phyloP scores from a whole-genome alignment of 2,888 invertebrate species.

The Boloria selene region DNA sequence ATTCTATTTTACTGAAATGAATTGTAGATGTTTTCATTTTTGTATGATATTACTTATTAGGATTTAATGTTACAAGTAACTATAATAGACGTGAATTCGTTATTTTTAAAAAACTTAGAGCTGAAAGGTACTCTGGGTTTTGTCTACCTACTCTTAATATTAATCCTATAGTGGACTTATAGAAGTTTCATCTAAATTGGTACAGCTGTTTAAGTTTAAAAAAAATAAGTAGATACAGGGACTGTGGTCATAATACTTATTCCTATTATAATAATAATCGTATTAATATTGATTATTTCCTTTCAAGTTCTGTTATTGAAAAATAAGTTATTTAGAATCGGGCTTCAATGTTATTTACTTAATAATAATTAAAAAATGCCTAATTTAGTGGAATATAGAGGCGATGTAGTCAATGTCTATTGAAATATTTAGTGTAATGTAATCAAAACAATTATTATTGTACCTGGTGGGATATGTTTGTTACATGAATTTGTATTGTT shows the following conservation, averaged over 20 bases:
- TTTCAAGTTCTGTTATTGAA: too few relatives aligned
- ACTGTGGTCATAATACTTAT: not conserved
- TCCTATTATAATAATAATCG: too few relatives aligned
- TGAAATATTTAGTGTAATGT: slow-evolving; percentile 42
- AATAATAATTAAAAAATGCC: slow-evolving; percentile 25
- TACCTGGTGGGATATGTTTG: slow-evolving; percentile 61
- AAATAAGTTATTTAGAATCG: slow-evolving; percentile 6
- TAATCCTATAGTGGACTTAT: too few relatives aligned
- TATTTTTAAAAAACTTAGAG: too few relatives aligned
- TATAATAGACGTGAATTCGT: too few relatives aligned
- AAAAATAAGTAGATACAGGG: not conserved
- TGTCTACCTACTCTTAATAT: too few relatives aligned
- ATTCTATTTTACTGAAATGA: slow-evolving; percentile 1
- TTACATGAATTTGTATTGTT: slow-evolving; percentile 66
- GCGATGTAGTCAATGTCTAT: slow-evolving; percentile 41
- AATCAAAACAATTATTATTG: slow-evolving; percentile 54
- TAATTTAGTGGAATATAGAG: slow-evolving; percentile 34
- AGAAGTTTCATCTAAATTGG: too few relatives aligned
- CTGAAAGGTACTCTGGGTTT: too few relatives aligned
- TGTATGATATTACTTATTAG: too few relatives aligned
- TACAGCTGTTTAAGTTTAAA: too few relatives aligned
- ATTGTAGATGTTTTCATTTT: not conserved
- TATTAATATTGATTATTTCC: too few relatives aligned
- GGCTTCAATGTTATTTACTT: slow-evolving; percentile 9
- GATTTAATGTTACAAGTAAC: too few relatives aligned